phyloP scores from a whole-genome alignment of 2,797 vertebrate species.

The Apogon hyalosoma region DNA sequence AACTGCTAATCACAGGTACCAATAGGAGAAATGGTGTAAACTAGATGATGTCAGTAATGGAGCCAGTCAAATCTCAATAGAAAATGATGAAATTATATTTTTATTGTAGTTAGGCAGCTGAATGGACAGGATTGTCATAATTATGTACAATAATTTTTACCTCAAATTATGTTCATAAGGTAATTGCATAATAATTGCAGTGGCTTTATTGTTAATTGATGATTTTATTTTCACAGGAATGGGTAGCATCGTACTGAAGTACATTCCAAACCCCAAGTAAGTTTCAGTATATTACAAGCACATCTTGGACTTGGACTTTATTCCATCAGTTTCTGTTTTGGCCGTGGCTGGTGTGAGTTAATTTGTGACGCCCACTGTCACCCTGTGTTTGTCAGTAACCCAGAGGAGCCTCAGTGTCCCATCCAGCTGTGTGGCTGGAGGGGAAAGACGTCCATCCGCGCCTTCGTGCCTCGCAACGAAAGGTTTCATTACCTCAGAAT shows the following conservation, averaged over 20 bases:
- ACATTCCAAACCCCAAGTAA: slow-evolving; percentile 92
- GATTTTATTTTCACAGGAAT: slow-evolving; percentile 83
- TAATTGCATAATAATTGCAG: too few relatives aligned
- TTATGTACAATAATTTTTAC: too few relatives aligned
- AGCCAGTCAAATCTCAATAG: too few relatives aligned
- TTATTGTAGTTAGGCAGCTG: too few relatives aligned
- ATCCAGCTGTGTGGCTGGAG: slow-evolving; percentile 97
- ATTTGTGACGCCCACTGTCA: neutral
- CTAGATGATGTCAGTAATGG: too few relatives aligned
- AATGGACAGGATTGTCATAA: too few relatives aligned
- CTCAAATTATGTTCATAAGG: too few relatives aligned
- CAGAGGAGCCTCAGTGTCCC: slow-evolving; percentile 89
- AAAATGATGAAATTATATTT: too few relatives aligned
- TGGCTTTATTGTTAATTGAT: too few relatives aligned
- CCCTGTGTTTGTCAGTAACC: slow-evolving; percentile 78
- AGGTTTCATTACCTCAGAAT: slow-evolving; percentile 95
- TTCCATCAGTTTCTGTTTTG: neutral
- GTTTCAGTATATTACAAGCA: slow-evolving; percentile 53
- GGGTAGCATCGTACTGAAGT: slow-evolving; percentile 96
- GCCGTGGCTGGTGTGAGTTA: neutral
- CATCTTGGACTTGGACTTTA: neutral
- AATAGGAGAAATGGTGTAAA: too few relatives aligned
- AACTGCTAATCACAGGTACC: too few relatives aligned
- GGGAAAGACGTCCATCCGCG: slow-evolving; percentile 95
- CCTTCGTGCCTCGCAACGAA: slow-evolving; percentile 96